These are phyloP conservation scores for Laothoe populi DNA, from an alignment of 2,888 invertebrate species.

Conservation along the genomic window DNA sequence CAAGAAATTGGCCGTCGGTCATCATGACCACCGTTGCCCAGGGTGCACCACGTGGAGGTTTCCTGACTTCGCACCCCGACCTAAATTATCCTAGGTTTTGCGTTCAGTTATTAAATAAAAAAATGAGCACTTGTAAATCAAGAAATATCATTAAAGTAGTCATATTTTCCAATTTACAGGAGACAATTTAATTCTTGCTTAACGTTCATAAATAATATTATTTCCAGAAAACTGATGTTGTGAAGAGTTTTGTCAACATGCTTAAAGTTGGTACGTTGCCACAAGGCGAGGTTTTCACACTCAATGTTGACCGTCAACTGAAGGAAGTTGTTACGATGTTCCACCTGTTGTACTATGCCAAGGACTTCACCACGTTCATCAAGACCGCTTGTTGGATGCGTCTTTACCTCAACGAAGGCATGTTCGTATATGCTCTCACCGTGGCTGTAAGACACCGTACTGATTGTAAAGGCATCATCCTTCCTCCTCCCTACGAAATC, in stretches of 20 bases:
- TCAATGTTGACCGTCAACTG: conserved; percentile 76
- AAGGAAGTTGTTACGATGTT: conserved; percentile 81
- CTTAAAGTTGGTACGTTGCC: conserved; percentile 84
- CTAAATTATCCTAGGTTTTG: too few relatives aligned
- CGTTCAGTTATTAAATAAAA: too few relatives aligned
- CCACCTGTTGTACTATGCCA: conserved; percentile 82
- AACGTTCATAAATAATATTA: background rate
- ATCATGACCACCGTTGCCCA: too few relatives aligned
- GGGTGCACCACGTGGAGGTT: too few relatives aligned
- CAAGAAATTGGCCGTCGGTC: too few relatives aligned
- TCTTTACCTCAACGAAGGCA: conserved; percentile 81
- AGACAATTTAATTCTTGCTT: too few relatives aligned
- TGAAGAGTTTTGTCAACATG: conserved; percentile 83
- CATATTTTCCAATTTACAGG: background rate
- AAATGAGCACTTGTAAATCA: background rate
- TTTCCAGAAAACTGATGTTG: conserved; percentile 82
- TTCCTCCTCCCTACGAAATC: conserved; percentile 85
- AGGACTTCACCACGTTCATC: conserved; percentile 79
- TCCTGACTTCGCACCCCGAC: too few relatives aligned
- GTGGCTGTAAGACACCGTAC: conserved; percentile 81
- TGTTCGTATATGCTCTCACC: conserved; percentile 84
- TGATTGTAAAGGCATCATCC: conserved; percentile 77
- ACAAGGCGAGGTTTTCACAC: conserved; percentile 79
- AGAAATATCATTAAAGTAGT: too few relatives aligned
- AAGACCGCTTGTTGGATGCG: conserved; percentile 82